Base-by-base conservation (phyloP, 2,888 invertebrate genomes). In the Rhogogaster chlorosoma region DNA sequence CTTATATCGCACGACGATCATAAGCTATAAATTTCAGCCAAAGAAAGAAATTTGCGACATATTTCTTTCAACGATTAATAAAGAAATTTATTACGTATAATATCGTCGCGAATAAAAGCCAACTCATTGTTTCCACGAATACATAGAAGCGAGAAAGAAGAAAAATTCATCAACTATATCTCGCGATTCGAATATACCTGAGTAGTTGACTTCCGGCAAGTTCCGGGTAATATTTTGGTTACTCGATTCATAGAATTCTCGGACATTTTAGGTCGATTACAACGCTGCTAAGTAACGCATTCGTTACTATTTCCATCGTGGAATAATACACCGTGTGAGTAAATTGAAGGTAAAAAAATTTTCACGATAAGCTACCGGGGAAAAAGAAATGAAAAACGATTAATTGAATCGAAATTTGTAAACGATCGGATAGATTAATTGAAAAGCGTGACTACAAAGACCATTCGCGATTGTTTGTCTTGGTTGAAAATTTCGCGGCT, bases 1-100 rank as follows among this genome's bases (percentile, higher is more conserved):
- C n/a, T 45, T 83, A 67, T 83, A 64, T 70, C 22, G 38, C 22
- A 15, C 32, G 61, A 61, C 36, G 80, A 80, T 80, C 80, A 26
- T 36, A 61, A 38, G 61, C 80, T 61, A 38, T 80, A 38, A 38
- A 80, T 80, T 57, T 9, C n/a, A 12, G n/a, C 42, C 9, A 45
- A 38, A 22, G 10, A 45, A 57, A 22, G 57, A 18, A 80, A 61
- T 80, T 38, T 42, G n/a, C 32, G 26, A 53, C 12, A 49, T 38
- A n/a, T n/a, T 77, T 49, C 49, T 26, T 77, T 71, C 64, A 26
- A 1, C 67, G 26, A 53, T 53, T 53, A 53, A 29, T 6, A 7
- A 32, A 67, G 67, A 67, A 67, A 67, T 18, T 67, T 67, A 7
- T 7, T 45, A 45, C 3, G 12, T 67, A 26, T 6, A 67, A 53